Evolutionary conservation across 2,888 invertebrate genomes (phyloP).

Genomic region (Esperia sulphurella): DNA sequence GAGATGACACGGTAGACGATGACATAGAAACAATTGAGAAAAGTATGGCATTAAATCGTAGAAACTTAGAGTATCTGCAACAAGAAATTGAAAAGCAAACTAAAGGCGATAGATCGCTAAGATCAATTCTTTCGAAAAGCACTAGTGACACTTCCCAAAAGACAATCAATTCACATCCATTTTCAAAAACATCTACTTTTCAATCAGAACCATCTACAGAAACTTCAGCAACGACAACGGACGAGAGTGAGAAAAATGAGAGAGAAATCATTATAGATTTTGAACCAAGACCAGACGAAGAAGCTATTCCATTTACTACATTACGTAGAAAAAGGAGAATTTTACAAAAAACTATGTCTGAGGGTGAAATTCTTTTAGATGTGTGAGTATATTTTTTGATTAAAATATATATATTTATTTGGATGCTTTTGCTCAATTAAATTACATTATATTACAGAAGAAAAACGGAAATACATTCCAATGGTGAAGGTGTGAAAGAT

Average conservation of each 20-base stretch:
- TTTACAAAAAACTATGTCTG: conserved; percentile 88
- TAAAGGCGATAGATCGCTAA: conserved; percentile 55
- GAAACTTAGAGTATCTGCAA: conserved; percentile 71
- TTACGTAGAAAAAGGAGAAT: conserved; percentile 68
- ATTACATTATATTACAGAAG: conserved; percentile 40
- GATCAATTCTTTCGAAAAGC: conserved; percentile 67
- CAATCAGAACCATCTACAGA: conserved; percentile 77
- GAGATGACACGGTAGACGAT: conserved; percentile 74
- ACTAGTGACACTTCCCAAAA: conserved; percentile 69
- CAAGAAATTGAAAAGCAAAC: conserved; percentile 75
- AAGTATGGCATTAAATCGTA: conserved; percentile 73
- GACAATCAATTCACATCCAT: conserved; percentile 57
- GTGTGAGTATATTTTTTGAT: conserved; percentile 52
- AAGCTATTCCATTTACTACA: conserved; percentile 82
- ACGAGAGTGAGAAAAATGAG: conserved; percentile 82
- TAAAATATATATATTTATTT: too few relatives aligned
- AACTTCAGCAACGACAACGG: conserved; percentile 72
- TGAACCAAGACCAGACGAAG: conserved; percentile 85
- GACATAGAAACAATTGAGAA: conserved; percentile 74
- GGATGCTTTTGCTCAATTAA: too few relatives aligned
- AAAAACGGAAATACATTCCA: conserved; percentile 69
- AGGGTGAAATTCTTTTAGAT: conserved; percentile 87
- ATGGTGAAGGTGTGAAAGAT: conserved; percentile 68
- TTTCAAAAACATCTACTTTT: conserved; percentile 70
- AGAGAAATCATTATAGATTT: conserved; percentile 93